These are phyloP conservation scores for Onychorhynchus coronatus DNA, from an alignment of 2,113 vertebrate species.

Conservation along the genomic window DNA sequence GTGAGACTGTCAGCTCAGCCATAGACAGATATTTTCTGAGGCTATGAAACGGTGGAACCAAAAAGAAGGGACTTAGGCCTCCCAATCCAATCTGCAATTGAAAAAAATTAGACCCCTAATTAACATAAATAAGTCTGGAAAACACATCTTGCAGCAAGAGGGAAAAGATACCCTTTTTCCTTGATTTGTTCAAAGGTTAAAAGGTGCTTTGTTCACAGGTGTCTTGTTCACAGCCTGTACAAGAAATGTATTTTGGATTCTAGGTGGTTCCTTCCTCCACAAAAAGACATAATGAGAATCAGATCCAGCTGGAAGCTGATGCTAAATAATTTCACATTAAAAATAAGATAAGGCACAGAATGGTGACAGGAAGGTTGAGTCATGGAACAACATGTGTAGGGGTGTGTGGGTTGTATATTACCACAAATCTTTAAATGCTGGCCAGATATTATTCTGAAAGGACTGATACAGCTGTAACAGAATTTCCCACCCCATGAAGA, in stretches of 20 bases:
- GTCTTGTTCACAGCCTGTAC: not conserved
- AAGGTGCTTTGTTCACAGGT: not conserved
- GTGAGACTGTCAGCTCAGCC: not conserved
- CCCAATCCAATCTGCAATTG: not conserved
- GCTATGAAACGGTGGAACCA: not conserved
- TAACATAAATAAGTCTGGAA: not conserved
- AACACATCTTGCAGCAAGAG: not conserved
- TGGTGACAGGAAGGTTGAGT: constrained; percentile 2
- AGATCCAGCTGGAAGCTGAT: not conserved
- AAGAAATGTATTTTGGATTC: not conserved
- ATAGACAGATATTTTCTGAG: not conserved
- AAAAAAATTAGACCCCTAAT: not conserved
- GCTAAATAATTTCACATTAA: not conserved
- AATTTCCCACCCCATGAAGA: not conserved
- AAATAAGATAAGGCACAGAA: not conserved
- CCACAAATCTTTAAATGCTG: not conserved
- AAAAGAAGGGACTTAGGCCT: not conserved
- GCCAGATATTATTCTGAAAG: not conserved
- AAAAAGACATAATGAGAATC: not conserved
- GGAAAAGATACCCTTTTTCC: not conserved
- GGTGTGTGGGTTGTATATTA: not conserved
- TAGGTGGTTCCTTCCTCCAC: not conserved
- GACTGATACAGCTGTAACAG: not conserved
- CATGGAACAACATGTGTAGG: not conserved
- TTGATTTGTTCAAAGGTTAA: not conserved